Evolutionary conservation across 2,113 vertebrate genomes (phyloP), one percentile per base, ranked within the genome.

Genomic region (Cryptomyrus ogoouensis): DNA sequence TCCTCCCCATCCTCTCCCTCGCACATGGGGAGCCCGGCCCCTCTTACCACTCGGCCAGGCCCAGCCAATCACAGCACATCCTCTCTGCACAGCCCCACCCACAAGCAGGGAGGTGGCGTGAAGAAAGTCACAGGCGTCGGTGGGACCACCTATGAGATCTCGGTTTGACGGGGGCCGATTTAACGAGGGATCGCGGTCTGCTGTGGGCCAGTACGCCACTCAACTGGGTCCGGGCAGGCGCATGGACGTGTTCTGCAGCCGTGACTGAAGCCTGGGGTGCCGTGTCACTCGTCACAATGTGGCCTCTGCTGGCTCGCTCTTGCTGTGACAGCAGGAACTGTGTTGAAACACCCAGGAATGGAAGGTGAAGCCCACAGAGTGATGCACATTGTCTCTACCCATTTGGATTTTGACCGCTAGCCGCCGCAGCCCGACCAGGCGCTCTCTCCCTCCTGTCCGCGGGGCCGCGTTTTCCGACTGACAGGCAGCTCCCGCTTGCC

Each of bases 111-210:
- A 12, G 95, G 97, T 0, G 97, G 97, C 0, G 97, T 99, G 91
- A 98, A 98, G 96, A 99, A 98, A 94, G 98, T 98, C 92, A 98
- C 97, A 0, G 97, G 98, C 0, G 97, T 99, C 42, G 98, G 98
- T 10, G 98, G 97, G 83, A 99, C 98, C 89, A 99, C 98, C 88
- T 99, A 98, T 0, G 98, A 99, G 95, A 99, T 99, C 90, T 98
- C 98, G 0, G 98, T 99, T 91, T 99, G 96, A 98, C 94, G 91
- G 89, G 80, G 39, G 88, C 47, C 0, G 90, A 42, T 19, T 56
- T 83, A 70, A 9, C n/a, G 66, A 56, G 83, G 89, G 66, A 3
- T 62, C 46, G 27, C 62, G 10, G 62, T 12, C 62, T 70, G n/a
- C 62, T 31, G 62, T 13, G 62, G 62, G 62, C 62, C 62, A 70